These are phyloP conservation scores for Apistogramma diplotaenia DNA, from an alignment of 2,113 vertebrate genomes.

Conservation along the genomic window DNA sequence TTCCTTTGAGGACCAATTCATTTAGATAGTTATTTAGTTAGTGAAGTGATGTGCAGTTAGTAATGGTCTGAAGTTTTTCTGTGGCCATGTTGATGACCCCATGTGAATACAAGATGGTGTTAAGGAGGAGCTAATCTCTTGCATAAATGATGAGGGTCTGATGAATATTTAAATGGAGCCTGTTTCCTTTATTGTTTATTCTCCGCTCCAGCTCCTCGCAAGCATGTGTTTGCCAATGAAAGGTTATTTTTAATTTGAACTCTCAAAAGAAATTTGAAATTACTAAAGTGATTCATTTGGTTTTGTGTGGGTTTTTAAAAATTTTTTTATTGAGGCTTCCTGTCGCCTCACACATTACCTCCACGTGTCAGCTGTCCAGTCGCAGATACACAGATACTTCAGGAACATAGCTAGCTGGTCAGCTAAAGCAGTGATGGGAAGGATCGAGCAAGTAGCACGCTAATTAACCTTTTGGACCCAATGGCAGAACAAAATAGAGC, in stretches of 20 bases:
- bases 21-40: slow-evolving; percentile 60
- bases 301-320: slow-evolving; percentile 58
- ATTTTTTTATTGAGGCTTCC: slow-evolving; percentile 43
- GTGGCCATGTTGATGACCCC: slow-evolving; percentile 64
- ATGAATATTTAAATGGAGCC: slow-evolving; percentile 81
- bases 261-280: slow-evolving; percentile 66
- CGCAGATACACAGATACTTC: slow-evolving; percentile 40
- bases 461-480: slow-evolving; percentile 46
- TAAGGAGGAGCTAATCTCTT: slow-evolving; percentile 78
- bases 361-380: slow-evolving; percentile 35
- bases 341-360: background rate
- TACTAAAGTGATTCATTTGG: slow-evolving; percentile 70
- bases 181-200: slow-evolving; percentile 67
- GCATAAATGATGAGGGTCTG: slow-evolving; percentile 81
- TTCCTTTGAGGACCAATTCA: slow-evolving; percentile 38
- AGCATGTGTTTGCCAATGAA: slow-evolving; percentile 72
- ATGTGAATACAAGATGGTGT: slow-evolving; percentile 74
- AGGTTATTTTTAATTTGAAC: slow-evolving; percentile 81
- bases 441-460: slow-evolving; percentile 43
- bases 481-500: slow-evolving; percentile 67
- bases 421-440: slow-evolving; percentile 49
- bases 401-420: slow-evolving; percentile 50
- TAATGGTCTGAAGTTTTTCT: slow-evolving; percentile 6
- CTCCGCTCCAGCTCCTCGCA: slow-evolving; percentile 65
- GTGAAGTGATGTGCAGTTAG: slow-evolving; percentile 34